Conservation (phyloP, 2,113 vertebrate genomes). For the Podarcis raffonei region DNA sequence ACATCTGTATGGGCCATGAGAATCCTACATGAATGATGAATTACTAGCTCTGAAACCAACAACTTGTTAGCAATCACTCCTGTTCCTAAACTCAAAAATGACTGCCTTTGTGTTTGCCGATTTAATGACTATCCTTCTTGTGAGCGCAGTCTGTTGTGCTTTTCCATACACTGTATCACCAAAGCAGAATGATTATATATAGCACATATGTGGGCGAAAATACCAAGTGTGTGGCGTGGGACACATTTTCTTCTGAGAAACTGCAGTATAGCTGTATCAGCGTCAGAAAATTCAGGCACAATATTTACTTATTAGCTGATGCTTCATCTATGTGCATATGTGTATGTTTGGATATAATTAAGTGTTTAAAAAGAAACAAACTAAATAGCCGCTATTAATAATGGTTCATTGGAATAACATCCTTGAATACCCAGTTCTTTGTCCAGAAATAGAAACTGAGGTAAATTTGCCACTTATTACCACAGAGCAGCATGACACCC, state of each 20-base stretch:
- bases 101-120: conserved; percentile 4
- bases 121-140: conserved; percentile 27
- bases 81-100: conserved; percentile 1
- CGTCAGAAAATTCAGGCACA: conserved; percentile 8
- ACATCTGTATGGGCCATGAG: background rate
- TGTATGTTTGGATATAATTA: background rate
- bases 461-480: conserved; percentile 54
- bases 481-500: conserved; percentile 45
- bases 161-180: background rate
- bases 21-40: background rate
- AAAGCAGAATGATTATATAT: conserved; percentile 12
- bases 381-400: conserved; percentile 3
- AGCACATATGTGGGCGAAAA: conserved; percentile 10
- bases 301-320: background rate
- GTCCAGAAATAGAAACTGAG: conserved; percentile 46
- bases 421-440: conserved; percentile 49
- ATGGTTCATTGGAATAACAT: conserved; percentile 36
- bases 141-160: conserved; percentile 15
- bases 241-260: conserved; percentile 22
- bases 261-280: background rate
- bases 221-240: background rate
- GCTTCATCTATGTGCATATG: conserved; percentile 30
- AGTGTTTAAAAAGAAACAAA: conserved; percentile 28
- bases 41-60: conserved; percentile 21
- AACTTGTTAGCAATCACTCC: conserved; percentile 7